A percentile compares a stretch with the other conserved stretches of the same genome.
phyloP scores from a whole-genome alignment of 2,113 vertebrate genomes.

The Regulus satrapa region DNA sequence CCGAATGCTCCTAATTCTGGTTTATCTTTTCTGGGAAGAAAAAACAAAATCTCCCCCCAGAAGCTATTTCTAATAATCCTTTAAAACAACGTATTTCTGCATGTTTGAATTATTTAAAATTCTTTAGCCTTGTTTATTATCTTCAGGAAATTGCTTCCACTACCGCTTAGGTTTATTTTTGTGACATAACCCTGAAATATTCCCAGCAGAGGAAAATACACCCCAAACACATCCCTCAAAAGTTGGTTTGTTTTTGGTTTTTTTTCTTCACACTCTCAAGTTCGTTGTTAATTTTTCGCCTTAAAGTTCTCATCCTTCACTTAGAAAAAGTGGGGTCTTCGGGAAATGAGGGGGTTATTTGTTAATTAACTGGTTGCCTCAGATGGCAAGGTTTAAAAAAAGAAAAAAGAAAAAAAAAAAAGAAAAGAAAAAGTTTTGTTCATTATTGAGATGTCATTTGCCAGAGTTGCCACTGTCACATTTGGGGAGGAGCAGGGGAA shows the following conservation, averaged over 20 bases:
- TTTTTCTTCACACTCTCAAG: neutral
- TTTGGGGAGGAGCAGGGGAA: neutral
- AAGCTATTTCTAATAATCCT: neutral
- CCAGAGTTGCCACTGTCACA: neutral
- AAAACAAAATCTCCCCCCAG: neutral
- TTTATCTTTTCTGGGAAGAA: neutral
- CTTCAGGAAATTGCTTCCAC: neutral
- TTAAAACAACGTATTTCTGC: neutral
- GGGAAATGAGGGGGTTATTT: neutral
- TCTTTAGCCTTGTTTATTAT: neutral
- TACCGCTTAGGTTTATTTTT: neutral
- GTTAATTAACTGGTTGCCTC: slow-evolving; percentile 46
- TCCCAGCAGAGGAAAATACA: neutral
- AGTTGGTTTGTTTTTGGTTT: neutral
- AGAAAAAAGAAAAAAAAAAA: neutral
- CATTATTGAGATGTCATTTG: slow-evolving; percentile 51
- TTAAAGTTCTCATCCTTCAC: neutral
- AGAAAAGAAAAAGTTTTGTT: neutral
- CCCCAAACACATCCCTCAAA: neutral
- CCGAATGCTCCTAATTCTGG: neutral
- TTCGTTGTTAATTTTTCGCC: neutral
- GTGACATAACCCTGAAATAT: neutral
- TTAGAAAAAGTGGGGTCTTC: neutral
- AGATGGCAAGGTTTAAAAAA: neutral
- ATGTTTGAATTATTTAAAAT: neutral